A percentile compares a stretch with the other conserved stretches of the same genome.
Evolutionary conservation across 2,113 vertebrate species (phyloP).

Genomic region (Alectura lathami): DNA sequence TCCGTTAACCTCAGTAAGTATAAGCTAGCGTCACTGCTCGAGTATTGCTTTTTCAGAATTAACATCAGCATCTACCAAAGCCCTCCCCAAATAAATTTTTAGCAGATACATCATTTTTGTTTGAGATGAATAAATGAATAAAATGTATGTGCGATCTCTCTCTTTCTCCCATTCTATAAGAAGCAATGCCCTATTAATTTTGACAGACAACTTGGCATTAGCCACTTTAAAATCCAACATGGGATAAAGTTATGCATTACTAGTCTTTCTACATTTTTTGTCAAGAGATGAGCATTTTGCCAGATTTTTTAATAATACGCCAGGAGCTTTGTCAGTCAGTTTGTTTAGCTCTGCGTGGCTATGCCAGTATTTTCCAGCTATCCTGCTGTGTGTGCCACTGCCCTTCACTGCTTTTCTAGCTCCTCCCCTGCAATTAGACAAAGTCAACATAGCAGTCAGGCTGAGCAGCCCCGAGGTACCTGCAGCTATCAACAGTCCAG

Average conservation of each 20-base stretch:
- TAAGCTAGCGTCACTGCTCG: neutral
- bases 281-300: conserved; percentile 78
- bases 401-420: conserved; percentile 74
- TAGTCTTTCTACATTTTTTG: conserved; percentile 73
- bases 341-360: conserved; percentile 71
- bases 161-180: conserved; percentile 68
- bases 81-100: conserved; percentile 75
- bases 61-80: conserved; percentile 51
- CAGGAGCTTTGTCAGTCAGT: conserved; percentile 76
- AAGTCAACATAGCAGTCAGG: conserved; percentile 90
- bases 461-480: conserved; percentile 82
- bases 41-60: conserved; percentile 45
- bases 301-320: conserved; percentile 77
- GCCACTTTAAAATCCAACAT: conserved; percentile 75
- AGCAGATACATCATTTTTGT: conserved; percentile 76
- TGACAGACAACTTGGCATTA: conserved; percentile 82
- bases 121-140: conserved; percentile 80
- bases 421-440: conserved; percentile 99
- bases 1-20: neutral
- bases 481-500: conserved; percentile 79
- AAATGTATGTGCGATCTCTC: conserved; percentile 23
- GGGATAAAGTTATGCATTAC: conserved; percentile 80
- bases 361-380: conserved; percentile 70
- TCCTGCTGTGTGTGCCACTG: conserved; percentile 78
- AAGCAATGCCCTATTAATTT: conserved; percentile 82